Conservation (phyloP, 1,140 invertebrate species). For the Zaprionus inermis region DNA sequence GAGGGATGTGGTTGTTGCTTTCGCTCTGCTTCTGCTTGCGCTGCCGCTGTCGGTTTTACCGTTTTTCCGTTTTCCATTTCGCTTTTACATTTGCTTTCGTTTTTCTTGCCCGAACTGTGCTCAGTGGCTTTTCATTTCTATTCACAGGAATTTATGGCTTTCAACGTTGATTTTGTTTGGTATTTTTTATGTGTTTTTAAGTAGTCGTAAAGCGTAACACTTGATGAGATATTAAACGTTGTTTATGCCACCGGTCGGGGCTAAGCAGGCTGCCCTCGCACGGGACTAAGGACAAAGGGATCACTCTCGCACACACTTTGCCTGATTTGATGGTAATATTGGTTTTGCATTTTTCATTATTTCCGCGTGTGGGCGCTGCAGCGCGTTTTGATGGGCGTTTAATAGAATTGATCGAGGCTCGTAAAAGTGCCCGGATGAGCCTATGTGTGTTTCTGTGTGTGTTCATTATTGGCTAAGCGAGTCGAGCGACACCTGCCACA, state of each 20-base stretch:
- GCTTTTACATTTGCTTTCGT: conserved; percentile 60
- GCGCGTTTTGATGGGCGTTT: conserved; percentile 54
- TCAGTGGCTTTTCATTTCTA: conserved; percentile 77
- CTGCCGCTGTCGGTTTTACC: conserved; percentile 19
- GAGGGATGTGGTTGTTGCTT: conserved; percentile 42
- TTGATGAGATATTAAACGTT: conserved; percentile 82
- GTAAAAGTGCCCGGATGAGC: conserved; percentile 33
- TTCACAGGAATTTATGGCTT: conserved; percentile 77
- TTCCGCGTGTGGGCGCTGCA: conserved; percentile 31
- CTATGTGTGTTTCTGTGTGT: neutral
- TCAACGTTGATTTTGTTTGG: conserved; percentile 75
- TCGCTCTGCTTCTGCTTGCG: conserved; percentile 20
- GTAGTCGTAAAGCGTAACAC: conserved; percentile 82
- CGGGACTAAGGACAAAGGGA: neutral
- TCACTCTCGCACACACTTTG: conserved; percentile 59
- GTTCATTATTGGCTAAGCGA: conserved; percentile 50
- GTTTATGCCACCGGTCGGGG: conserved; percentile 38
- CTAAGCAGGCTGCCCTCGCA: neutral
- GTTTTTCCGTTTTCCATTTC: conserved; percentile 44
- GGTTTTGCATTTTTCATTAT: conserved; percentile 77
- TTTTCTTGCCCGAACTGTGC: conserved; percentile 39
- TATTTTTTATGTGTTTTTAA: conserved; percentile 79
- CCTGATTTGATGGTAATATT: conserved; percentile 80
- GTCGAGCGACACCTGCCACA: conserved; percentile 52
- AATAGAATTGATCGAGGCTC: conserved; percentile 66